Base-by-base conservation (phyloP, 2,888 invertebrate species). In the Mimumesa dahlbomi region DNA sequence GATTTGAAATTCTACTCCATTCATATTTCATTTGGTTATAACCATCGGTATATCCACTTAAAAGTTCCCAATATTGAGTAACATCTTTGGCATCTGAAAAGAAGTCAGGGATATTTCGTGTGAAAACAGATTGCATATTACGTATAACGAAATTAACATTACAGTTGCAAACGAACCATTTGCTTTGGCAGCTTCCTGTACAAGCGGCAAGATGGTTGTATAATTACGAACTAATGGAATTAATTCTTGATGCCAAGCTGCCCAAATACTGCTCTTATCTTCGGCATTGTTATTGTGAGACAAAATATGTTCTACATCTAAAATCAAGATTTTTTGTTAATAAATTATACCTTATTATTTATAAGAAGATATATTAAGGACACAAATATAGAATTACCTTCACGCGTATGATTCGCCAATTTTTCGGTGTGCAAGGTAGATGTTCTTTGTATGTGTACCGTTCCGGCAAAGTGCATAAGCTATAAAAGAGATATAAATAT, bases 61-160 rank as follows among this genome's bases (percentile, higher is more conserved):
- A 62, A 67, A 84, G 71, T 73, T 87, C 87, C 88, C 88, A 88
- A 61, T 88, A 88, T 25, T 77, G 73, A 6, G 50, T 49, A 2
- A 81, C 75, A 50, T 73, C 66, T 5, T 75, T 31, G 25, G 75
- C 76, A 22, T 45, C 88, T 88, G 25, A 29, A 73, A 71, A 29
- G 38, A 9, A 29, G 3, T 6, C 0, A 36, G 16, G 13, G 2
- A 14, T 0, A 14, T 38, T 19, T 13, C 2, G 9, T 45, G 11
- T 21, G n/a, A 14, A 1, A 13, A 49, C 6, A 57, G 21, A 18
- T 53, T 14, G 11, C 46, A 6, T 22, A n/a, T 13, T 13, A 13
- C 5, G 18, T 1, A 38, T 6, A 21, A 31, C 14, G 14, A 29
- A 18, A 53, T 34, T 40, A 5, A 2, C 6, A 43, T 21, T 14